Percentiles rank a stretch among this genome's conserved stretches.
Conservation (phyloP, 2,888 invertebrate genomes). For the Hipparchia sbordonii region DNA sequence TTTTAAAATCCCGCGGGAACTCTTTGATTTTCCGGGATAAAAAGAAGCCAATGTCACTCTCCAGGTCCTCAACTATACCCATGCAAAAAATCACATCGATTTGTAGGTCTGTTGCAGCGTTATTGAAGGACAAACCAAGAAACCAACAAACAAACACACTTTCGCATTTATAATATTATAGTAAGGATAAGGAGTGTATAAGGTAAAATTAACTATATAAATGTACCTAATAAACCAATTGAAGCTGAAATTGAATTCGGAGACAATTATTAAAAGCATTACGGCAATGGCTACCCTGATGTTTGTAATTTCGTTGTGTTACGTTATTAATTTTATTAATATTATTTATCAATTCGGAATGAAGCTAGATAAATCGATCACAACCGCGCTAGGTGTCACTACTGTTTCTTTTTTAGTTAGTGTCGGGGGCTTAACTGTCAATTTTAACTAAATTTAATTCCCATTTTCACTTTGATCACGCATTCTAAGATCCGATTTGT, state of each 20-base stretch:
- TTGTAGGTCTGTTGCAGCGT: too few species aligned
- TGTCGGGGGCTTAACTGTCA: slow-evolving; percentile 3
- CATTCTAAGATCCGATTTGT: slow-evolving; percentile 36
- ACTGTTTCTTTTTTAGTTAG: background rate
- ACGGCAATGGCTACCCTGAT: slow-evolving; percentile 3
- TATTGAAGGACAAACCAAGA: too few species aligned
- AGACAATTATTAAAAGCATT: background rate
- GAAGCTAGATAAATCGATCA: background rate
- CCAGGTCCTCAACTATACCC: too few species aligned
- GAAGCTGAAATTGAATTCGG: background rate
- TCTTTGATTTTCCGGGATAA: too few species aligned
- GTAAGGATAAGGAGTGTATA: too few species aligned
- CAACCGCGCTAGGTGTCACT: background rate
- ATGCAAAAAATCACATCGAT: too few species aligned
- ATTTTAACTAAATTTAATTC: background rate
- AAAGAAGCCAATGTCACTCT: too few species aligned
- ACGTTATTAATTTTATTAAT: background rate
- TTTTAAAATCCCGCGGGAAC: too few species aligned
- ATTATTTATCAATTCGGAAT: background rate
- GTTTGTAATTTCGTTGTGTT: background rate
- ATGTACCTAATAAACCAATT: too few species aligned
- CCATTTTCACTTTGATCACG: background rate
- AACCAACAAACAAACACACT: too few species aligned
- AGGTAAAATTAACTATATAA: too few species aligned
- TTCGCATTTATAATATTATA: too few species aligned